Conservation (phyloP, 2,888 invertebrate species). For the Coronaproctus castanopsis region DNA sequence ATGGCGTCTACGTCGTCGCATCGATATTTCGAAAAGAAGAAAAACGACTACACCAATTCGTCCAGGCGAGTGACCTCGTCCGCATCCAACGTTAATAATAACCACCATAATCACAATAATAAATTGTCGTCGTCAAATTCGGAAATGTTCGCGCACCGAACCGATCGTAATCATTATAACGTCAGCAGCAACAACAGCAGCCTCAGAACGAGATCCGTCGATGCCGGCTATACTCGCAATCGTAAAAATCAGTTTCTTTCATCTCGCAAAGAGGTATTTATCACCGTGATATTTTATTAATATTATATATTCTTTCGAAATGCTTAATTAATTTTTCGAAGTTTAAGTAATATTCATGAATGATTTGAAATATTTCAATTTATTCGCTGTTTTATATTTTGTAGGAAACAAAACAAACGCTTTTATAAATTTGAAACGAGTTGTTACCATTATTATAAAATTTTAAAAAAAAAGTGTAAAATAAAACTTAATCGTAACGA, state of each 20-base stretch:
- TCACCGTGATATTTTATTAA: not conserved
- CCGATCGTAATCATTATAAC: constrained; percentile 26
- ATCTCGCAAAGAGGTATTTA: constrained; percentile 28
- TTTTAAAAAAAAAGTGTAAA: no score
- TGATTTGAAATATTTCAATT: no score
- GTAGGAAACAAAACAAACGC: no score
- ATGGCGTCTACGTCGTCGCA: constrained; percentile 1
- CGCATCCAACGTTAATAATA: constrained; percentile 17
- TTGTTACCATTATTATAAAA: no score
- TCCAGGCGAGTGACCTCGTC: constrained; percentile 6
- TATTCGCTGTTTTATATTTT: no score
- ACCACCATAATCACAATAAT: no score
- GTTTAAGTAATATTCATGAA: not conserved
- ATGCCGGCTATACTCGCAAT: constrained; percentile 44
- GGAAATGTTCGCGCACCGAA: constrained; percentile 28
- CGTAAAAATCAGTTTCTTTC: constrained; percentile 24
- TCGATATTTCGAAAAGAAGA: not conserved
- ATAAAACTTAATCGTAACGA: no score
- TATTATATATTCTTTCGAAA: no score
- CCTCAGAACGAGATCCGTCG: constrained; percentile 67
- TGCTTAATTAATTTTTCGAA: not conserved
- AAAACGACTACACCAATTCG: not conserved
- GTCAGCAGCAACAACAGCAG: constrained; percentile 37
- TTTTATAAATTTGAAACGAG: no score
- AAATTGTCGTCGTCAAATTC: constrained; percentile 14